These are phyloP conservation scores for Xenops minutus DNA, from an alignment of 2,797 vertebrate genomes.

Conservation along the genomic window DNA sequence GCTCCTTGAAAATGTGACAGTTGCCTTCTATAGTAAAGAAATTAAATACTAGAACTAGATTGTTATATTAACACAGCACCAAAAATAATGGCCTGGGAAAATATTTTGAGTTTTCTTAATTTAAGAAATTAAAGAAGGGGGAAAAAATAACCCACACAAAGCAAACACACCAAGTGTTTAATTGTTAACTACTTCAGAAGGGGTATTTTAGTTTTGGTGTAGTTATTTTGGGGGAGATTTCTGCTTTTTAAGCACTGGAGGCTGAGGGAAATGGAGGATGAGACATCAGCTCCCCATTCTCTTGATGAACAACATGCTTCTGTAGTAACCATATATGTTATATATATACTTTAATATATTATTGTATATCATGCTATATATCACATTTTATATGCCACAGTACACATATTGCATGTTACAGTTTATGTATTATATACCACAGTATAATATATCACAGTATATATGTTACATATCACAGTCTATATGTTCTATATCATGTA, in stretches of 20 bases:
- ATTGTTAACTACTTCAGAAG: not conserved
- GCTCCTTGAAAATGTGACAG: not conserved
- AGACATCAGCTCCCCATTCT: not conserved
- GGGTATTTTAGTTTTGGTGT: not conserved
- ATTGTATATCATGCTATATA: too few relatives aligned
- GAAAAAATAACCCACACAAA: not conserved
- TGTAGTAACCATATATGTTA: not conserved
- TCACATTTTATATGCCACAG: too few relatives aligned
- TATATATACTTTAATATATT: too few relatives aligned
- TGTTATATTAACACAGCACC: not conserved
- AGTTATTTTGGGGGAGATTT: not conserved
- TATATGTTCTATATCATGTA: too few relatives aligned
- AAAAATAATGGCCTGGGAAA: not conserved
- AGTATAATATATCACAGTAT: not conserved
- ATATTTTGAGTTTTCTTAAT: not conserved
- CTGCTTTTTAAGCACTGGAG: not conserved
- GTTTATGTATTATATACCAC: too few relatives aligned
- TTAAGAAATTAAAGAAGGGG: not conserved
- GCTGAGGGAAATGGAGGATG: not conserved
- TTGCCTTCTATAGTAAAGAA: not conserved
- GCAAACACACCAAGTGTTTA: not conserved
- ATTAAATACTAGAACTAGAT: not conserved
- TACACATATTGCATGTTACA: too few relatives aligned
- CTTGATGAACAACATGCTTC: not conserved
- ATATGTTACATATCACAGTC: too few relatives aligned